A percentile compares a stretch with the other conserved stretches of the same genome.
Conservation (phyloP, 2,113 vertebrate species). For the Physeter macrocephalus region DNA sequence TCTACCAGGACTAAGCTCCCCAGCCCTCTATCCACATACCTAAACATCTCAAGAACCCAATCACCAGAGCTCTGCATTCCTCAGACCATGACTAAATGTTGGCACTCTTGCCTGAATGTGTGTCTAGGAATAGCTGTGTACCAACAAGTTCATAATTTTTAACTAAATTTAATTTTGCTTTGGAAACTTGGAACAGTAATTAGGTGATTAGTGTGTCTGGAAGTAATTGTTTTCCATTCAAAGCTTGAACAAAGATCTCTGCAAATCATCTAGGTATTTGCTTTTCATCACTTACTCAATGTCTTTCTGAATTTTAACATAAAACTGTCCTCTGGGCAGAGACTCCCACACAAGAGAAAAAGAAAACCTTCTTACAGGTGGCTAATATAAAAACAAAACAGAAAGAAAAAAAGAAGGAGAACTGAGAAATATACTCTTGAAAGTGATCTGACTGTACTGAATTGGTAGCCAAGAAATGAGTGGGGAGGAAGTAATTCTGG, state of each 20-base stretch:
- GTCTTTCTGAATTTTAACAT: constrained; percentile 34
- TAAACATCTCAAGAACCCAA: not conserved
- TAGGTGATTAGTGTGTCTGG: not conserved
- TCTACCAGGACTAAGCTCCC: not conserved
- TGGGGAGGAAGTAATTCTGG: not conserved
- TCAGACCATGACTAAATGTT: not conserved
- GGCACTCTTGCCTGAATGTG: not conserved
- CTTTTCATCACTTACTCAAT: constrained; percentile 22
- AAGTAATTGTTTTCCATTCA: constrained; percentile 44
- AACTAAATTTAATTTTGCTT: constrained; percentile 38
- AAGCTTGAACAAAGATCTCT: constrained; percentile 15
- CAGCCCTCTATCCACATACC: not conserved
- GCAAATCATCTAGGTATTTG: not conserved
- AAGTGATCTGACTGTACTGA: not conserved
- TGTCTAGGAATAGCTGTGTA: not conserved
- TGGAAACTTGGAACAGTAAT: not conserved
- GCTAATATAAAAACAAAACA: not conserved
- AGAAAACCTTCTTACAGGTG: not conserved
- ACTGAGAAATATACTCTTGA: not conserved
- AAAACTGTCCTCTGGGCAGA: not conserved
- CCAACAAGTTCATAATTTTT: constrained; percentile 16
- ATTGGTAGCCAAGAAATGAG: not conserved
- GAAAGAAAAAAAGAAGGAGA: not conserved
- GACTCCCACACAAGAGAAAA: not conserved
- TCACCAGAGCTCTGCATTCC: not conserved